Evolutionary conservation across 2,797 vertebrate genomes (phyloP).

Genomic region (Malacoraja senta): DNA sequence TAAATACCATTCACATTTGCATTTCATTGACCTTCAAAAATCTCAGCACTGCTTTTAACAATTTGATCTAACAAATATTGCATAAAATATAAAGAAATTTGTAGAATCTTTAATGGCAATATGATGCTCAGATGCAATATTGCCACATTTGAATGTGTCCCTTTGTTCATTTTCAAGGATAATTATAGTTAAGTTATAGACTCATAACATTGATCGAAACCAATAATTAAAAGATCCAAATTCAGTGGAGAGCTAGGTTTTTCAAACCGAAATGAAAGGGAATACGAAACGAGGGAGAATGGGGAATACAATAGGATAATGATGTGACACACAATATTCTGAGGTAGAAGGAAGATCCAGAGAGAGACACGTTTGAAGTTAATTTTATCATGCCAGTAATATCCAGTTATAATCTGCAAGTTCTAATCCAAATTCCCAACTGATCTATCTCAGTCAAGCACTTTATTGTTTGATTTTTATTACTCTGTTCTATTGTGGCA

Average conservation of each 20-base stretch:
- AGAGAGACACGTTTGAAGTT: conserved; percentile 15
- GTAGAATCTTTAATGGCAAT: not conserved
- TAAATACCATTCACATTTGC: not conserved
- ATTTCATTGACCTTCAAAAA: not conserved
- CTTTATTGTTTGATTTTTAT: not conserved
- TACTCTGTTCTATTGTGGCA: not conserved
- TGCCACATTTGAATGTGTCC: not conserved
- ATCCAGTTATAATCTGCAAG: not conserved
- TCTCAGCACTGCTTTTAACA: not conserved
- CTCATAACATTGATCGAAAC: not conserved
- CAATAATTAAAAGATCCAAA: conserved; percentile 27
- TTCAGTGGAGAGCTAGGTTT: not conserved
- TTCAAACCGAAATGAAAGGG: conserved; percentile 1
- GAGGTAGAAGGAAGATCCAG: not conserved
- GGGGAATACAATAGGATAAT: conserved; percentile 7
- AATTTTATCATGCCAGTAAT: not conserved
- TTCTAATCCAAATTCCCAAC: conserved; percentile 17
- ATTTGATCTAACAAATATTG: not conserved
- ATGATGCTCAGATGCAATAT: not conserved
- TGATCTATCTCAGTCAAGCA: not conserved
- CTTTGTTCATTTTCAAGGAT: not conserved
- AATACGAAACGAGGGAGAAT: not conserved
- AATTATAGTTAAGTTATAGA: conserved; percentile 8
- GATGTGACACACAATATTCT: conserved; percentile 5
- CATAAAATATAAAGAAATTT: not conserved